These are phyloP conservation scores for Antedon bifida DNA, from an alignment of 35 echinoderm and acorn worm genomes.

Conservation along the genomic window DNA sequence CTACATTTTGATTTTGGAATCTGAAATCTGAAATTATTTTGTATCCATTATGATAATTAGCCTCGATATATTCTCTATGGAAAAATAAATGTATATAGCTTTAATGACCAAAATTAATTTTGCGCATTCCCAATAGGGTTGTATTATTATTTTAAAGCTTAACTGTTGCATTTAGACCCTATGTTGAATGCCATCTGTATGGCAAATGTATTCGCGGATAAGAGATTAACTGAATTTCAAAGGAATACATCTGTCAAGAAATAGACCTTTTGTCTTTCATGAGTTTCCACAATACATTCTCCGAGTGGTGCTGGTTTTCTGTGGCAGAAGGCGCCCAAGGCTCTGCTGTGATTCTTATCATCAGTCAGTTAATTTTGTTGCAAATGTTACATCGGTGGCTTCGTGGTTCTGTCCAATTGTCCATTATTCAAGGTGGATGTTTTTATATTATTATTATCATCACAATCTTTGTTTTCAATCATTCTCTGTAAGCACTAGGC, in stretches of 20 bases:
- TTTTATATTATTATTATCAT: too few species aligned
- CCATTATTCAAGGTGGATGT: neutral
- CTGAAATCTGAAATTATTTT: too few species aligned
- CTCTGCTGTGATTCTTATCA: neutral
- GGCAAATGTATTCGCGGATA: neutral
- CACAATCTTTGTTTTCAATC: too few species aligned
- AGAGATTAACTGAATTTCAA: neutral
- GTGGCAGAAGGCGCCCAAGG: neutral
- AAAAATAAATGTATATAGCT: too few species aligned
- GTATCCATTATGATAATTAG: too few species aligned
- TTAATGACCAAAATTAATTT: too few species aligned
- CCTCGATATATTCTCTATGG: too few species aligned
- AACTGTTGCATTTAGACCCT: neutral
- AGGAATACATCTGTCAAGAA: neutral
- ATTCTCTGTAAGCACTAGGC: too few species aligned
- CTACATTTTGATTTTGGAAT: too few species aligned
- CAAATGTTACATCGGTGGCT: neutral
- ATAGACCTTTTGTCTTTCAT: neutral
- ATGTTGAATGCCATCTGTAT: neutral
- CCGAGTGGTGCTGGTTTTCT: neutral
- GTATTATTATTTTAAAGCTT: neutral
- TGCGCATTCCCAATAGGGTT: neutral
- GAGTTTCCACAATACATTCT: neutral
- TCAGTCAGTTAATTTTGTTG: neutral
- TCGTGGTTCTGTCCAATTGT: neutral